Base-by-base conservation (phyloP, 2,797 vertebrate genomes). In the Chelmon rostratus region DNA sequence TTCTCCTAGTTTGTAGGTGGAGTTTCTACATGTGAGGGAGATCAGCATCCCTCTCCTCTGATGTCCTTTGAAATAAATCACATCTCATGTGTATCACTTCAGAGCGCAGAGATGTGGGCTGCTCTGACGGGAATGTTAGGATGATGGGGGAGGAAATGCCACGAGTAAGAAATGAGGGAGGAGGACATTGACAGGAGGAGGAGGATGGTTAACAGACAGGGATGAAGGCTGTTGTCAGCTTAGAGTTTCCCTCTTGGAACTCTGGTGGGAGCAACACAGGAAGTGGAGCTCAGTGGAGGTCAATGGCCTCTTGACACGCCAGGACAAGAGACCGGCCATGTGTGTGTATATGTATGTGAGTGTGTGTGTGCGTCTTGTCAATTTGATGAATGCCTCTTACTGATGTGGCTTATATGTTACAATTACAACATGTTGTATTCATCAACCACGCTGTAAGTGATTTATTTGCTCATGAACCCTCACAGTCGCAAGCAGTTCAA, bases 251-350 rank as follows among this genome's bases (percentile, higher is more conserved):
- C 89, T 87, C 81, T 31, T 63, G 87, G 81, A 82, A 82, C 59
- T 68, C n/a, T 37, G 16, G 40, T 23, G 78, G 83, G 68, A 69
- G 76, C 72, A 82, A 82, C 68, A 79, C 89, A 92, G 92, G 92
- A 95, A 91, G 86, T 67, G 50, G 83, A 89, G 83, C 78, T 88
- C 85, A 73, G 67, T 78, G 77, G 78, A 93, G 92, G 93, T 93
- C 92, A 94, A 71, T 5, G 84, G 91, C 90, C 90, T 85, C 83
- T 84, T 89, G 86, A 91, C 89, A 92, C 75, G 54, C 52, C 52
- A 71, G 82, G 86, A 91, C 89, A 91, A 75, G 74, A 85, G 78
- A 67, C 33, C 7, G 56, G 72, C 69, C 69, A 35, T 57, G 78
- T 89, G 77, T 85, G 80, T 61, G 69, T 75, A 40, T 44, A 28